These are phyloP conservation scores for Halictus ligatus DNA, from an alignment of 2,888 invertebrate genomes.

Conservation along the genomic window DNA sequence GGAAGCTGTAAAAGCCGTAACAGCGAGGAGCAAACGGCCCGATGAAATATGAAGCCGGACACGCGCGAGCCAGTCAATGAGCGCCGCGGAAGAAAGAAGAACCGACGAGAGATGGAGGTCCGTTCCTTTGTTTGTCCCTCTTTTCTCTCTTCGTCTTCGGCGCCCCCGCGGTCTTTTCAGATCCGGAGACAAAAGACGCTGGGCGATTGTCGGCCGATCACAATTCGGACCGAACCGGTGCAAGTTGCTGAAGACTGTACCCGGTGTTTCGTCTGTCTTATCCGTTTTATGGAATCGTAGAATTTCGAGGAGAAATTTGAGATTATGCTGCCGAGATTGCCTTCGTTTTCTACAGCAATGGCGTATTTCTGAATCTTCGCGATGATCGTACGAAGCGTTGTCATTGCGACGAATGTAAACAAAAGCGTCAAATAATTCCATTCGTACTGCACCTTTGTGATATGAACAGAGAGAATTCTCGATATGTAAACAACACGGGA, in stretches of 20 bases:
- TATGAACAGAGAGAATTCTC: too few relatives aligned
- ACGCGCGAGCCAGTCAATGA: slow-evolving; percentile 37
- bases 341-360: not conserved
- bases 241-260: not conserved
- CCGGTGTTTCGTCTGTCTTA: not conserved
- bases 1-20: slow-evolving; percentile 35
- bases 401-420: too few relatives aligned
- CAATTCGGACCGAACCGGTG: slow-evolving; percentile 3
- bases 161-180: slow-evolving; percentile 11
- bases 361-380: too few relatives aligned
- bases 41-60: slow-evolving; percentile 55
- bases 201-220: slow-evolving; percentile 6
- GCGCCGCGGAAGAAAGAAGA: not conserved
- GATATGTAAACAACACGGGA: too few relatives aligned
- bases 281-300: not conserved
- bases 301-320: not conserved
- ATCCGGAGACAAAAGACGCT: slow-evolving; percentile 37
- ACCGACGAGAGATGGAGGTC: slow-evolving; percentile 17
- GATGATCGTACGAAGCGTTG: too few relatives aligned
- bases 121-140: slow-evolving; percentile 29
- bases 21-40: slow-evolving; percentile 21
- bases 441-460: too few relatives aligned
- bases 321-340: not conserved
- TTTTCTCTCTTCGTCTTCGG: not conserved
- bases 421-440: too few relatives aligned